Percentiles rank a stretch among this genome's conserved stretches.
phyloP scores from a whole-genome alignment of 2,888 invertebrate species.

The Torymus auratus region DNA sequence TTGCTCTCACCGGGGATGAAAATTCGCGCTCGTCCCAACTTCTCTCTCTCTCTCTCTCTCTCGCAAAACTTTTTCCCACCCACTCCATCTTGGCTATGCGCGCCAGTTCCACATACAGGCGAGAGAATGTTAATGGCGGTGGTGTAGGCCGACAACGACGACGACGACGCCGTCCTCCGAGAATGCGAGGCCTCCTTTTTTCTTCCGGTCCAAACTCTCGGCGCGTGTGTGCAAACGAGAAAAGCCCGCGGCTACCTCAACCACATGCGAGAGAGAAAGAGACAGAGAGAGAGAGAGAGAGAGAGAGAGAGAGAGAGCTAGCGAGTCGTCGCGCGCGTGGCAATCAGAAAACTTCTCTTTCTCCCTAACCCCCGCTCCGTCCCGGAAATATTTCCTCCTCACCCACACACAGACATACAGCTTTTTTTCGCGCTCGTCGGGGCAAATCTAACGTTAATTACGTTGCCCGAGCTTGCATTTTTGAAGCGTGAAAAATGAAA shows the following conservation, averaged over 20 bases:
- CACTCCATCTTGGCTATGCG: not conserved
- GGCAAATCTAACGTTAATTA: slow-evolving; percentile 52
- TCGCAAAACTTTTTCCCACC: not conserved
- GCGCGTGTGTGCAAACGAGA: slow-evolving; percentile 33
- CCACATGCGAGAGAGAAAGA: too few species aligned
- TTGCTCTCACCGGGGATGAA: too few species aligned
- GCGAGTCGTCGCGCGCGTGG: slow-evolving; percentile 6
- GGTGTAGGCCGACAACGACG: not conserved
- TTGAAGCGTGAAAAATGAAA: slow-evolving; percentile 32
- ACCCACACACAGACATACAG: not conserved
- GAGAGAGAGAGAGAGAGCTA: too few species aligned
- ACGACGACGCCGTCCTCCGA: too few species aligned
- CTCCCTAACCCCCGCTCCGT: not conserved
- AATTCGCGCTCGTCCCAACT: too few species aligned
- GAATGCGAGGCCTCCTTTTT: slow-evolving; percentile 21
- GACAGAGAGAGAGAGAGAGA: too few species aligned
- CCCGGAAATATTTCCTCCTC: not conserved
- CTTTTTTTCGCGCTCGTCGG: slow-evolving; percentile 35
- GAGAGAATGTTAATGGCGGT: slow-evolving; percentile 44
- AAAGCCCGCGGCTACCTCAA: slow-evolving; percentile 45
- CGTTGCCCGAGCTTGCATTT: slow-evolving; percentile 44
- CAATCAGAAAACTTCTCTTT: slow-evolving; percentile 55
- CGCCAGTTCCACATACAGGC: slow-evolving; percentile 28
- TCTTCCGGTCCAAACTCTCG: slow-evolving; percentile 13
- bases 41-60: too few species aligned